These are phyloP conservation scores for Neodiprion fabricii DNA, from an alignment of 1,140 invertebrate genomes.

Conservation along the genomic window DNA sequence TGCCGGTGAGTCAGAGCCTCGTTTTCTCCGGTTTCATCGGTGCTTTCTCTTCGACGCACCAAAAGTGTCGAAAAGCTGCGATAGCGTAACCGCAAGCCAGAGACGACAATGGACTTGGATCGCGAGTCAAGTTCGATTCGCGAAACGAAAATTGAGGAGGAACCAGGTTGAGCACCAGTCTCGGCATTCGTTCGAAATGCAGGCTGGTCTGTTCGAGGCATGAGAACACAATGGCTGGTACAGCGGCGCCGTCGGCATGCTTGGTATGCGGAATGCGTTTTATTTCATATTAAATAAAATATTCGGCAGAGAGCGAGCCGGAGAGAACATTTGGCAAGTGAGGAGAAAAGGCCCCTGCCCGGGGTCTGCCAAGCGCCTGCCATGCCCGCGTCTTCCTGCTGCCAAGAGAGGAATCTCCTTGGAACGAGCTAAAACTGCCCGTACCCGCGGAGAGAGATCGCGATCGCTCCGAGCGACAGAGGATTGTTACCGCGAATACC, in stretches of 20 bases:
- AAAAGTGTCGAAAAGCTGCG: no score
- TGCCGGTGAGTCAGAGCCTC: no score
- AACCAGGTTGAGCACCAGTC: constrained; percentile 7
- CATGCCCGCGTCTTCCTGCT: constrained; percentile 10
- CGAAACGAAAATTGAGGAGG: no score
- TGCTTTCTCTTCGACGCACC: no score
- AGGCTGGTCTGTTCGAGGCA: neutral
- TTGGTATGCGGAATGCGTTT: constrained; percentile 54
- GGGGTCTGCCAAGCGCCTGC: neutral
- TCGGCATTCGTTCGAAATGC: neutral
- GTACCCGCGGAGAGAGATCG: neutral
- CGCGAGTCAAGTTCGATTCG: no score
- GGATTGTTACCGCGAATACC: neutral
- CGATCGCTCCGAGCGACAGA: neutral
- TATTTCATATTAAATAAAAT: constrained; percentile 61
- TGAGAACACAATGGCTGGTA: constrained; percentile 14
- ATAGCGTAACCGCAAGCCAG: no score
- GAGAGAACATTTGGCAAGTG: constrained; percentile 41
- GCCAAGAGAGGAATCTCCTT: neutral
- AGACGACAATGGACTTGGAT: no score
- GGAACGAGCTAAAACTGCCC: neutral
- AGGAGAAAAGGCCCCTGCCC: constrained; percentile 8
- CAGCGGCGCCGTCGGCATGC: constrained; percentile 44
- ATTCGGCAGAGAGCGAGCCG: constrained; percentile 39
- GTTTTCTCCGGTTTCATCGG: no score